Conservation (phyloP, 2,113 vertebrate genomes). For the Phalacrocorax brasilianus region DNA sequence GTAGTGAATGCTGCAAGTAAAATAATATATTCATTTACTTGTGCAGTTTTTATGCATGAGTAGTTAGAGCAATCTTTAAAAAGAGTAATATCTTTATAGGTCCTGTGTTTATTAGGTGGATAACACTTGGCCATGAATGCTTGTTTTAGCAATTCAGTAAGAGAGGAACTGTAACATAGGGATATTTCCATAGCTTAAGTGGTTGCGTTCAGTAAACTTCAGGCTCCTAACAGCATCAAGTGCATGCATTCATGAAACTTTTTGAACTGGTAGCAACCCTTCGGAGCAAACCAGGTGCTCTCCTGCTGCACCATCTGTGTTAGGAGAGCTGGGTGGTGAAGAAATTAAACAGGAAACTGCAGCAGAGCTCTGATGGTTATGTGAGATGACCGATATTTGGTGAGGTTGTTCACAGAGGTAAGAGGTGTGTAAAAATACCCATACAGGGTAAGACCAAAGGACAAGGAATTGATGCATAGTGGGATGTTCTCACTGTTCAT, state of each 20-base stretch:
- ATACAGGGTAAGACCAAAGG: background rate
- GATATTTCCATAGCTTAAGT: background rate
- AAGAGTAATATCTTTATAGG: background rate
- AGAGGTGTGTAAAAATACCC: background rate
- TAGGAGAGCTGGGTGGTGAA: background rate
- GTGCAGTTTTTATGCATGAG: background rate
- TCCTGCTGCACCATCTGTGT: background rate
- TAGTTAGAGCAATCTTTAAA: background rate
- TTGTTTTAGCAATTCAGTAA: background rate
- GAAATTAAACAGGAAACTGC: background rate
- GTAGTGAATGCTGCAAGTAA: background rate
- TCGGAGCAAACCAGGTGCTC: background rate
- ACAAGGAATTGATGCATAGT: background rate
- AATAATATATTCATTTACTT: background rate
- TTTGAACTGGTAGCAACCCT: background rate
- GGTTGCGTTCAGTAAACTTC: background rate
- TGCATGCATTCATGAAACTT: background rate
- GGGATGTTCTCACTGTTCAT: background rate
- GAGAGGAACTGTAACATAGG: background rate
- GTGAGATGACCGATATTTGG: background rate
- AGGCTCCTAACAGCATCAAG: background rate
- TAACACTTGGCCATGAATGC: background rate
- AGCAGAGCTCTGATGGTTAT: background rate
- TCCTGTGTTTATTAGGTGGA: slow-evolving; percentile 12
- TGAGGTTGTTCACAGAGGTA: background rate